phyloP scores from a whole-genome alignment of 2,888 invertebrate species.

The Noctua fimbriata region DNA sequence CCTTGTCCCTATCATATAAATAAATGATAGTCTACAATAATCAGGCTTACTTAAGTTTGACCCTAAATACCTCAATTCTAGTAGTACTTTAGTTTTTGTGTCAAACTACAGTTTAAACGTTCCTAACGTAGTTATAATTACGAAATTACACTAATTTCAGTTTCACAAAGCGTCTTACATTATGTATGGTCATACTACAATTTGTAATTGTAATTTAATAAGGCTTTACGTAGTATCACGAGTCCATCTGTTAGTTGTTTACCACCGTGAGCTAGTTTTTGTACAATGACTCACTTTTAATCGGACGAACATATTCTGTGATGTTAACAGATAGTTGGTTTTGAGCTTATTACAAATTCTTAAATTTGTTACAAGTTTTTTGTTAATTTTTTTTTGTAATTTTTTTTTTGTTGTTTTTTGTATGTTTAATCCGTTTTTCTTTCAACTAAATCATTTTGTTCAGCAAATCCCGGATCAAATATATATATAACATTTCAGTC shows the following conservation, averaged over 20 bases:
- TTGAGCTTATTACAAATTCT: background rate
- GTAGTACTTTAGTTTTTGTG: background rate
- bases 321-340: background rate
- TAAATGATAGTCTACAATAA: background rate
- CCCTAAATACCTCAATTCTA: background rate
- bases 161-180: background rate
- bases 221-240: background rate
- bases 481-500: too few relatives aligned
- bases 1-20: background rate
- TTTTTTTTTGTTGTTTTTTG: too few relatives aligned
- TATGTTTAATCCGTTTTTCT: background rate
- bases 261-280: background rate
- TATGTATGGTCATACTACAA: slow-evolving; percentile 7
- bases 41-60: background rate
- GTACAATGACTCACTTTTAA: slow-evolving; percentile 17
- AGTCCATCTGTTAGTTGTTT: slow-evolving; percentile 3
- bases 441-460: background rate
- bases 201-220: slow-evolving; percentile 32
- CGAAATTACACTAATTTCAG: slow-evolving; percentile 29
- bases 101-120: slow-evolving; percentile 40
- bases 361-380: background rate
- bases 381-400: background rate
- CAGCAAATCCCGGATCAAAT: background rate
- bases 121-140: slow-evolving; percentile 35
- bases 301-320: background rate